phyloP scores from a whole-genome alignment of 2,888 invertebrate genomes.

The Drosophila engyochracea region DNA sequence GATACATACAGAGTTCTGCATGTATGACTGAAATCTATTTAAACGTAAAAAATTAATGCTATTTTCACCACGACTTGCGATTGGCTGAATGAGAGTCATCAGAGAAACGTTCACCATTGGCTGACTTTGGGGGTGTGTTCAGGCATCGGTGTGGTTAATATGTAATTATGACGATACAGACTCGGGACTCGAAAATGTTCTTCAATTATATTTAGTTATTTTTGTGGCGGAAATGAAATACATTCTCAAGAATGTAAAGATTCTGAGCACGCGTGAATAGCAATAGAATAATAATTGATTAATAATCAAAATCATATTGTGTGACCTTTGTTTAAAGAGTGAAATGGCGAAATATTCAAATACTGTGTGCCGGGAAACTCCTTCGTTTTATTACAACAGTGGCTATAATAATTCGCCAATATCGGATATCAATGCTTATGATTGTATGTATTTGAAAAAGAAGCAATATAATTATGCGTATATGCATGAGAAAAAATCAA shows the following conservation, averaged over 20 bases:
- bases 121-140: conserved; percentile 35
- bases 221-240: conserved; percentile 28
- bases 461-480: not conserved
- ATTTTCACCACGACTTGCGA: conserved; percentile 37
- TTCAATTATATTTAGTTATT: conserved; percentile 37
- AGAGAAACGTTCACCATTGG: conserved; percentile 33
- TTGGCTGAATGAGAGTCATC: conserved; percentile 24
- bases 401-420: conserved; percentile 48
- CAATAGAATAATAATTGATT: not conserved
- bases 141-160: conserved; percentile 22
- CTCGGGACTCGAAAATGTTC: conserved; percentile 18
- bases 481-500: not conserved
- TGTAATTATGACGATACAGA: conserved; percentile 6
- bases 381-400: conserved; percentile 51
- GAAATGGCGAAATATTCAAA: conserved; percentile 60
- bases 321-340: not conserved
- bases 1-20: not conserved
- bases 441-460: conserved; percentile 40
- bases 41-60: not conserved
- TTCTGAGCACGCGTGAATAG: not conserved
- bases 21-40: not conserved
- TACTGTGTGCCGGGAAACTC: conserved; percentile 46
- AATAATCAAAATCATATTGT: conserved; percentile 6
- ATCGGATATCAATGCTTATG: conserved; percentile 47
- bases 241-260: conserved; percentile 25